A percentile compares a stretch with the other conserved stretches of the same genome.
These are phyloP conservation scores for Tortricodes alternella DNA, from an alignment of 2,888 invertebrate species.

Conservation along the genomic window DNA sequence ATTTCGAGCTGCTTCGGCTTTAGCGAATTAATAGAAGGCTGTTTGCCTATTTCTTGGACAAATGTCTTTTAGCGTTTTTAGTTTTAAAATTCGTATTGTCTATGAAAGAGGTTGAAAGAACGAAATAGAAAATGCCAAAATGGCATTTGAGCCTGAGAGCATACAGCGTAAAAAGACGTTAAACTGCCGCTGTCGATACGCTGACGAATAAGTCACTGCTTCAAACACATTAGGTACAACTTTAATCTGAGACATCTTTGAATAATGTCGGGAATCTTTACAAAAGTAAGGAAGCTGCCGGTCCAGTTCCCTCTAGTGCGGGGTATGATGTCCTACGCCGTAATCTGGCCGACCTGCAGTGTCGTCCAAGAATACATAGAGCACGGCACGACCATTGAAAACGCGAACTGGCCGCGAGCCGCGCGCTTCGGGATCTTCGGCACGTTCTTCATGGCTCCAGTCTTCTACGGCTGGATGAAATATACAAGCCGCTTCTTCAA, in stretches of 20 bases:
- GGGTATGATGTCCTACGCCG: constrained; percentile 88
- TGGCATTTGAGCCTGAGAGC: too few relatives aligned
- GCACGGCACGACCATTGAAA: constrained; percentile 47
- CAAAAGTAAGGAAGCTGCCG: constrained; percentile 69
- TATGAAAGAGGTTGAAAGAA: too few relatives aligned
- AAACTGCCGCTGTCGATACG: too few relatives aligned
- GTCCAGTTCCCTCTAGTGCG: constrained; percentile 68
- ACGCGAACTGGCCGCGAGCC: constrained; percentile 83
- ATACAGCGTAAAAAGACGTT: too few relatives aligned
- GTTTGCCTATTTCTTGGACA: too few relatives aligned
- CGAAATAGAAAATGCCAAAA: too few relatives aligned
- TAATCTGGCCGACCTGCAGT: constrained; percentile 88
- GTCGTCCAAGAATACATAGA: constrained; percentile 84
- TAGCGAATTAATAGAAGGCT: too few relatives aligned
- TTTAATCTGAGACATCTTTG: neutral
- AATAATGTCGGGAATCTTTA: constrained; percentile 62
- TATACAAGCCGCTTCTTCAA: constrained; percentile 59
- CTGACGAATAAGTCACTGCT: too few relatives aligned
- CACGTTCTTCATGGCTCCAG: constrained; percentile 89
- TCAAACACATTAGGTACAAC: too few relatives aligned
- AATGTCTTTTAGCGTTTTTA: too few relatives aligned
- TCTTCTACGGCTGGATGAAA: constrained; percentile 89
- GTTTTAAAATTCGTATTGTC: too few relatives aligned
- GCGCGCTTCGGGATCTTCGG: constrained; percentile 88
- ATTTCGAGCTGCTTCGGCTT: too few relatives aligned